phyloP scores from a whole-genome alignment of 2,888 invertebrate species.

The Amphipyra tragopoginis region DNA sequence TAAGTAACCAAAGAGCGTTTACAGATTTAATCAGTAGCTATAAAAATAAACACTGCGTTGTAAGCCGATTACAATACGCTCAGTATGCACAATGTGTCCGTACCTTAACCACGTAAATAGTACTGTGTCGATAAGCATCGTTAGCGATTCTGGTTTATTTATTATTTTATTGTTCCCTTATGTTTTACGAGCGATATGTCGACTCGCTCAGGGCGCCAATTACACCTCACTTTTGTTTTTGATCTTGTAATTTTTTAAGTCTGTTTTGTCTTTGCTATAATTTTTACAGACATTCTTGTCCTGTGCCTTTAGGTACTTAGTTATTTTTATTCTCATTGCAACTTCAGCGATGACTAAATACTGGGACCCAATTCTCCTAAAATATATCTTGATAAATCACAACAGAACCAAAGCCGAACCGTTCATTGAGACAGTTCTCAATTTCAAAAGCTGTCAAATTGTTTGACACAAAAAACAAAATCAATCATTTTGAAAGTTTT shows the following conservation, averaged over 20 bases:
- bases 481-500: too few relatives aligned
- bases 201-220: slow-evolving; percentile 37
- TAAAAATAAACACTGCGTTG: too few relatives aligned
- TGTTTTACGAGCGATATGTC: slow-evolving; percentile 45
- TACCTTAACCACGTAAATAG: slow-evolving; percentile 73
- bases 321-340: neutral
- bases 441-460: too few relatives aligned
- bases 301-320: neutral
- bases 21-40: too few relatives aligned
- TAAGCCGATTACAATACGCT: neutral
- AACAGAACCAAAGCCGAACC: too few relatives aligned
- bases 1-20: too few relatives aligned
- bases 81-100: slow-evolving; percentile 9
- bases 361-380: too few relatives aligned
- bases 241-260: slow-evolving; percentile 2
- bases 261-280: neutral
- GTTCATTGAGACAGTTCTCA: too few relatives aligned
- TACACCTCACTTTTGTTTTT: slow-evolving; percentile 23
- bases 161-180: slow-evolving; percentile 39
- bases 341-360: too few relatives aligned
- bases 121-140: slow-evolving; percentile 72
- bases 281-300: slow-evolving; percentile 9
- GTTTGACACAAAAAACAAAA: too few relatives aligned
- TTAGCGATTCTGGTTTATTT: slow-evolving; percentile 74
- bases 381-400: too few relatives aligned